Evolutionary conservation across 2,113 vertebrate genomes (phyloP), one percentile per base, ranked within the genome.

Genomic region (Galeopterus variegatus): DNA sequence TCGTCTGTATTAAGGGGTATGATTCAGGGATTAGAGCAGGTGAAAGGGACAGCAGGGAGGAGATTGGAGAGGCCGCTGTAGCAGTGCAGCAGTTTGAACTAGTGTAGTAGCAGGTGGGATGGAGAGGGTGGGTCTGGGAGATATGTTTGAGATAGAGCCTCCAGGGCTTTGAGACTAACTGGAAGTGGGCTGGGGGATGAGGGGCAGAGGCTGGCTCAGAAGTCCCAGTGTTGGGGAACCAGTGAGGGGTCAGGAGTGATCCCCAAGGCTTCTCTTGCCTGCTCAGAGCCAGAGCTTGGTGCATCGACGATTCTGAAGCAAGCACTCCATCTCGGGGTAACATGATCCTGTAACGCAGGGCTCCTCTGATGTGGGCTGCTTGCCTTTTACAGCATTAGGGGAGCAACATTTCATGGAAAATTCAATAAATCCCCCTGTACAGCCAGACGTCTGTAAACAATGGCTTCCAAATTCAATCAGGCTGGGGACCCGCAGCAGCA

Each of bases 401-500:
- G 99, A 99, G 98, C 99, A 99, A 99, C 99, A 99, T 99, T 99
- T 99, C 99, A 99, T 99, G 99, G 99, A 99, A 99, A 99, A 99
- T 99, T 99, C 99, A 99, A 99, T 99, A 99, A 99, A 98, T 99
- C 99, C 98, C 98, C 98, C 98, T 99, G 98, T 99, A 99, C 98
- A 99, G 99, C 99, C 99, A 99, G 99, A 99, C 99, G 99, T 99
- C 99, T 99, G 99, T 99, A 99, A 99, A 99, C 99, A 99, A 99
- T 99, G 99, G 99, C 98, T 99, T 99, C 98, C 99, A 99, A 99
- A 99, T 99, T 98, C 98, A 99, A 99, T 99, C 99, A 99, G 98
- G 98, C 98, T 98, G 98, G 98, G 99, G 99, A 98, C 98, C 98
- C 98, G 98, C 98, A 98, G 98, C 98, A 98, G 98, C 98, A 98